phyloP scores from a whole-genome alignment of 2,797 vertebrate genomes.

The Sebastes minor region DNA sequence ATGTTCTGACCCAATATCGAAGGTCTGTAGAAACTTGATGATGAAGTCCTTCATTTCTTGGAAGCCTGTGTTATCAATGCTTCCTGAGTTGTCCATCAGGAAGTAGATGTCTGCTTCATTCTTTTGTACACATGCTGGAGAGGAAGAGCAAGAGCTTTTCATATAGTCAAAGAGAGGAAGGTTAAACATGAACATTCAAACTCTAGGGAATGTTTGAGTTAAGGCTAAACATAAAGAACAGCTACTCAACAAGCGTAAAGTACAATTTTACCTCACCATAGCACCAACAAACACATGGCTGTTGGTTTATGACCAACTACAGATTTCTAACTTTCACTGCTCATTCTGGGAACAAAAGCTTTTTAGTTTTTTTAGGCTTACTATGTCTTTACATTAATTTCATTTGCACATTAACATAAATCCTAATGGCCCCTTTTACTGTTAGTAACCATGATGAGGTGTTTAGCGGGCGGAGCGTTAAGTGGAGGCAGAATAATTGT shows the following conservation, averaged over 20 bases:
- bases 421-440: too few species aligned
- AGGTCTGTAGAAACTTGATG: conserved; percentile 65
- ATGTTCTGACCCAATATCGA: conserved; percentile 71
- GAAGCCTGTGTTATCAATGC: conserved; percentile 71
- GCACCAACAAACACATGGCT: not conserved
- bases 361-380: not conserved
- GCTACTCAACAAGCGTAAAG: not conserved
- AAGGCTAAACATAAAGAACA: not conserved
- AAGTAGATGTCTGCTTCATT: conserved; percentile 87
- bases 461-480: too few species aligned
- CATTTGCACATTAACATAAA: not conserved
- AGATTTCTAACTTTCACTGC: not conserved
- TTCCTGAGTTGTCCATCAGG: conserved; percentile 83
- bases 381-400: not conserved
- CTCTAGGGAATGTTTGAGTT: not conserved
- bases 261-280: not conserved
- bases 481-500: too few species aligned
- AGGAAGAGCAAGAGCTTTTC: not conserved
- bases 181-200: not conserved
- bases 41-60: conserved; percentile 83
- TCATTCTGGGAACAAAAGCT: not conserved
- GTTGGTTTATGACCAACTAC: not conserved
- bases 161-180: not conserved
- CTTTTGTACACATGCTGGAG: conserved; percentile 77
- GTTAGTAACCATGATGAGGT: too few species aligned